Conservation (phyloP, 2,888 invertebrate genomes). For the Drosophila pseudotalamancana region DNA sequence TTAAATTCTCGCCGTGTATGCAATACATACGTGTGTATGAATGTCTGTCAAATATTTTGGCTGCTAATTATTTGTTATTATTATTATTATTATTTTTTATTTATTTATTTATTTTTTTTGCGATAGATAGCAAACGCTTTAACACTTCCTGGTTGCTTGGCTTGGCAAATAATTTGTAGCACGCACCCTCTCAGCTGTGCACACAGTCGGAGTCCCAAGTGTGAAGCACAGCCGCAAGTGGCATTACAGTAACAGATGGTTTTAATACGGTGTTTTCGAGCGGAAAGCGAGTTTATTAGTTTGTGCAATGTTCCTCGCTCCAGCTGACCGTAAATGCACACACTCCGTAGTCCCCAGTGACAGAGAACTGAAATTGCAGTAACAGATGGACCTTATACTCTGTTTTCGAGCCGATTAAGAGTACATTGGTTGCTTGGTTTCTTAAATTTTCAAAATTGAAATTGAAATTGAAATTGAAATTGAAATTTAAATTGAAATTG, state of each 20-base stretch:
- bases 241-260: slow-evolving; percentile 25
- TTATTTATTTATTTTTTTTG: slow-evolving; percentile 1
- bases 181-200: slow-evolving; percentile 58
- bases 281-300: not conserved
- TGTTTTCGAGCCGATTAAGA: too few relatives aligned
- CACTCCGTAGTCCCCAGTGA: too few relatives aligned
- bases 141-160: slow-evolving; percentile 58
- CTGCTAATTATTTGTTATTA: not conserved
- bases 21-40: too few relatives aligned
- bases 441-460: too few relatives aligned
- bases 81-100: not conserved
- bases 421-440: too few relatives aligned
- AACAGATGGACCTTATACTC: too few relatives aligned
- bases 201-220: slow-evolving; percentile 25
- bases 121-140: slow-evolving; percentile 14
- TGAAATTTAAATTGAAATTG: too few relatives aligned
- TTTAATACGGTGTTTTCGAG: too few relatives aligned
- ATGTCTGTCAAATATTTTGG: slow-evolving; percentile 5
- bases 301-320: not conserved
- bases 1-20: too few relatives aligned
- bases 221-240: slow-evolving; percentile 8
- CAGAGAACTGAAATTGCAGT: too few relatives aligned
- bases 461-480: too few relatives aligned
- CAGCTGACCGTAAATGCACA: too few relatives aligned
- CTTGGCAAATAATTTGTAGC: slow-evolving; percentile 42